Evolutionary conservation across 2,888 invertebrate genomes (phyloP).

Genomic region (Limnephilus marmoratus): DNA sequence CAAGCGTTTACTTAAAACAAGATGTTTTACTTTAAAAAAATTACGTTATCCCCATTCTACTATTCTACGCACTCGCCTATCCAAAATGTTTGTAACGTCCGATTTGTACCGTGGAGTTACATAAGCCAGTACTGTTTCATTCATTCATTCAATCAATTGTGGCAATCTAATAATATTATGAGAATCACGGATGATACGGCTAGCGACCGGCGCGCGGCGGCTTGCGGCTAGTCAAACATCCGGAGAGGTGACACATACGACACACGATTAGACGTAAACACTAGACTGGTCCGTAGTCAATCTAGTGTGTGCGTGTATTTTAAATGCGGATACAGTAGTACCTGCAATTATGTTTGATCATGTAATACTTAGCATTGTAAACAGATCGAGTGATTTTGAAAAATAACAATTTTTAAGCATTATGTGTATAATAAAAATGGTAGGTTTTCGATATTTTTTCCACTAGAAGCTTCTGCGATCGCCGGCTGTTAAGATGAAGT

Average conservation of each 20-base stretch:
- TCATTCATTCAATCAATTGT: background rate
- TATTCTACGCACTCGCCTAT: background rate
- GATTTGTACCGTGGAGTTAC: background rate
- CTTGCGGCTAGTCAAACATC: background rate
- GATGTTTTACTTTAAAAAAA: too few species aligned
- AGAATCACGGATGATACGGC: background rate
- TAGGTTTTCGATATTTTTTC: too few species aligned
- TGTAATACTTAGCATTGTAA: background rate
- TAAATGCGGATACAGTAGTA: background rate
- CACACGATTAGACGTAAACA: too few species aligned
- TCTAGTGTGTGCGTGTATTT: background rate
- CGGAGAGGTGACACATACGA: background rate
- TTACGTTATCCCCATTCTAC: too few species aligned
- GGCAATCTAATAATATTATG: background rate
- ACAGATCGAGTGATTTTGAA: too few species aligned
- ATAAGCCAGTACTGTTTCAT: background rate
- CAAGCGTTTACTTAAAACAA: too few species aligned
- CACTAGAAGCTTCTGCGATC: too few species aligned
- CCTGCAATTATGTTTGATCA: background rate
- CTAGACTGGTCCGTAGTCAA: too few species aligned
- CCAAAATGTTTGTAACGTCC: background rate
- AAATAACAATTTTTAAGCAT: too few species aligned
- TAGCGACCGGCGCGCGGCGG: background rate
- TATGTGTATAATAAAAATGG: too few species aligned
- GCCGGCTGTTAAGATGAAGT: too few species aligned